Base-by-base conservation (phyloP, 2,797 vertebrate genomes). In the Apodemus agrarius region DNA sequence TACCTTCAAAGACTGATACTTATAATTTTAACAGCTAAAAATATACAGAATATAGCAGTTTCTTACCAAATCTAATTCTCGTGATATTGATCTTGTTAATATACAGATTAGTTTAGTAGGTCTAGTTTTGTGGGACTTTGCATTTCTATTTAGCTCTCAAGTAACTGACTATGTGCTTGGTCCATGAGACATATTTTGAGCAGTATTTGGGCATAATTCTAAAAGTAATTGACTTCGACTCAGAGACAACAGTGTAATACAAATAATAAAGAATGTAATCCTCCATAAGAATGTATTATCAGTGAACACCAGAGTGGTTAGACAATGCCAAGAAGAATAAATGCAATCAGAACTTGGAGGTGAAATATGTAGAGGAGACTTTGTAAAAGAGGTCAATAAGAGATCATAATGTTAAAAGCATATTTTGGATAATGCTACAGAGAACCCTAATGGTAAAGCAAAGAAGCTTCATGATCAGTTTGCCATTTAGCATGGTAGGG, bases 381-480 rank as follows among this genome's bases (percentile, higher is more conserved):
- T 78, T 86, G 31, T 61, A 61, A n/a, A 84, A 22, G 14, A 13
- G 21, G 34, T 86, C 43, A 85, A 69, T 57, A 49, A 40, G 75
- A 57, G n/a, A 17, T 89, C 86, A 9, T 65, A 72, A 81, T 85
- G 43, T 61, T 76, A 61, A 87, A 87, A 76, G 26, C n/a, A 76
- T 54, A 10, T 2, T 89, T 72, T n/a, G 34, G 52, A 75, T 43
- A 16, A 46, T 61, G 65, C 81, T 19, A 76, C n/a, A 3, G 22
- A 89, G 3, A 37, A 5, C 5, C 40, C 84, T 40, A 26, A 59
- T 76, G 43, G 37, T 83, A 69, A 91, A 37, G 72, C 65, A 61
- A 72, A 88, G 63, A 80, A 34, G 6, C 54, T 59, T 88, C 82
- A 80, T 74, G 46, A 65, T 95, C 26, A 92, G 37, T 37, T 95